A percentile compares a stretch with the other conserved stretches of the same genome.
phyloP scores from a whole-genome alignment of 64 coral and sea anemone genomes.

The Dendrophyllia cribrosa region DNA sequence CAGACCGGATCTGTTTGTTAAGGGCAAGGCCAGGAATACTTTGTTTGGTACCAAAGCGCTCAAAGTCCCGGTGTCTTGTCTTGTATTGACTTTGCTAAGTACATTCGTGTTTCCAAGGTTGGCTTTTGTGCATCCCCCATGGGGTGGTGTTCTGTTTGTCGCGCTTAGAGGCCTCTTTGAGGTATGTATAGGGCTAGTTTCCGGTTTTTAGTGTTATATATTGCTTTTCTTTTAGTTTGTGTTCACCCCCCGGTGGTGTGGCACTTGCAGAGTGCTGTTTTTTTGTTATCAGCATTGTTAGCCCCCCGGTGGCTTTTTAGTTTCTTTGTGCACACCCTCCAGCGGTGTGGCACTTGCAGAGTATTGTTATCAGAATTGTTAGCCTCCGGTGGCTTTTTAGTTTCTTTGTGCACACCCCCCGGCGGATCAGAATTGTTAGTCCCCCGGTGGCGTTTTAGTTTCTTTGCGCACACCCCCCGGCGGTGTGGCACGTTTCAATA shows the following conservation, averaged over 20 bases:
- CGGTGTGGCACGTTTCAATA: no score
- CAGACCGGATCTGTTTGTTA: slow-evolving; percentile 34
- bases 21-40: slow-evolving; percentile 13
- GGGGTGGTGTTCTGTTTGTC: neutral
- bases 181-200: neutral
- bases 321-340: neutral
- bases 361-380: neutral
- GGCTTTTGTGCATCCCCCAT: neutral
- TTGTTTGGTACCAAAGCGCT: neutral
- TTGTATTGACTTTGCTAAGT: neutral
- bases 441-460: neutral
- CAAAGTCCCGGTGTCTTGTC: slow-evolving; percentile 1
- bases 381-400: neutral
- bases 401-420: neutral
- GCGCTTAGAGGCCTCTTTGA: neutral
- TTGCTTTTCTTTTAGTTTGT: neutral
- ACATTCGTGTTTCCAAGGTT: neutral
- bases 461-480: neutral
- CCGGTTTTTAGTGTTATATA: neutral
- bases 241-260: neutral
- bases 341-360: neutral
- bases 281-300: neutral
- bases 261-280: neutral
- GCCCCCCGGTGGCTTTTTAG: neutral
- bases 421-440: neutral